phyloP scores from a whole-genome alignment of 2,113 vertebrate genomes.

The Rhea pennata region DNA sequence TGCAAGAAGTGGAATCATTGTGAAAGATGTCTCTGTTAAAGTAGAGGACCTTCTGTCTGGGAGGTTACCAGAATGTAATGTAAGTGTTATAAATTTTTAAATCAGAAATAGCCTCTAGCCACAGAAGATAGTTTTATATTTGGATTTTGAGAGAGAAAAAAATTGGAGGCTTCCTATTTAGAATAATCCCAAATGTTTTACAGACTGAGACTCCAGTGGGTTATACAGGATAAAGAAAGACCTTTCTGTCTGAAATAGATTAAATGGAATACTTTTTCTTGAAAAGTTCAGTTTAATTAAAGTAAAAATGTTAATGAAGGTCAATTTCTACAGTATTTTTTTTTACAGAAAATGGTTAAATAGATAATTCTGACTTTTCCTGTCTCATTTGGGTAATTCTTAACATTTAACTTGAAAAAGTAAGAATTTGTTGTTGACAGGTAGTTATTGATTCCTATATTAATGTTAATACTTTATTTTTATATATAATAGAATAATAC shows the following conservation, averaged over 20 bases:
- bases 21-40: slow-evolving; percentile 87
- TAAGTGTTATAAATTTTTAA: slow-evolving; percentile 71
- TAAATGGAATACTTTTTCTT: not conserved
- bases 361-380: not conserved
- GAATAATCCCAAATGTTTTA: not conserved
- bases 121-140: not conserved
- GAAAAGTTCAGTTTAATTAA: not conserved
- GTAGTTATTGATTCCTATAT: too few relatives aligned
- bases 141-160: not conserved
- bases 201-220: not conserved
- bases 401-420: not conserved
- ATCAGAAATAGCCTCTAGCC: not conserved
- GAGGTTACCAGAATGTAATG: slow-evolving; percentile 93
- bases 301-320: not conserved
- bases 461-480: not conserved
- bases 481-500: not conserved
- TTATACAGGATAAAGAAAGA: not conserved
- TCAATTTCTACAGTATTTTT: not conserved
- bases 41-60: slow-evolving; percentile 91
- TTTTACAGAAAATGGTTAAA: not conserved
- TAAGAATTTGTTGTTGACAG: not conserved
- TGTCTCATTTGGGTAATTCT: not conserved
- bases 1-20: slow-evolving; percentile 86
- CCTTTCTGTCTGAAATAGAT: not conserved
- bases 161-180: not conserved